Evolutionary conservation across 2,888 invertebrate species (phyloP), one percentile per base, ranked within the genome.

Genomic region (Amaurobius ferox): DNA sequence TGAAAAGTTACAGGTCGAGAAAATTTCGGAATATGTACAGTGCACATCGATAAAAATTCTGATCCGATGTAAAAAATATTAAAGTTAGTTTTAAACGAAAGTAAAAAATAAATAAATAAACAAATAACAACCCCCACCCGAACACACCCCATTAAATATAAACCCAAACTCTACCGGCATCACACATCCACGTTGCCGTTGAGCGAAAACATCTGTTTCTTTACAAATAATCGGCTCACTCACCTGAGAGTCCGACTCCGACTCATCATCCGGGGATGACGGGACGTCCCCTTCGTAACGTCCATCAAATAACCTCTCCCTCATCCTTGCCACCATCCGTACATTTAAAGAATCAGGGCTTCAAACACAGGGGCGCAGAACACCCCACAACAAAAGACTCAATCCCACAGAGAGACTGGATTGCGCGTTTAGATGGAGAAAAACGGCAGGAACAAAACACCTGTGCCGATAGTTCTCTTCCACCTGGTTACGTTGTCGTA

Each of bases 251-350:
- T 55, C 55, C 3, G 6, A 26, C 35, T 35, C 35, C 6, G 5
- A 5, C 35, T 44, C 32, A 19, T 29, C 76, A 9, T 70, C 78
- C 23, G 62, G 39, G 28, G 28, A 28, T 11, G 35, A 11, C 5
- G 55, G 16, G 23, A 2, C 55, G 35, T 35, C 79, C 71, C 66
- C 79, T 19, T 48, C 35, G 11, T 48, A 55, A 35, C 39, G 55
- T 61, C 23, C 55, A n/a, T 39, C 28, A n/a, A 32, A 48, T 40
- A 73, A 23, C 16, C 6, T 11, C 13, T 79, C 70, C 39, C 73
- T 73, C 80, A 80, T 80, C 26, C 2, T 62, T 30, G 16, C 19
- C 55, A 55, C 61, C 78, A 44, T 70, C 70, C 78, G 62, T 79
- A 7, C 61, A 79, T 11, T 23, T 6, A n/a, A 48, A n/a, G 19